Evolutionary conservation across 2,113 vertebrate species (phyloP).

Genomic region (Toxotes jaculatrix): DNA sequence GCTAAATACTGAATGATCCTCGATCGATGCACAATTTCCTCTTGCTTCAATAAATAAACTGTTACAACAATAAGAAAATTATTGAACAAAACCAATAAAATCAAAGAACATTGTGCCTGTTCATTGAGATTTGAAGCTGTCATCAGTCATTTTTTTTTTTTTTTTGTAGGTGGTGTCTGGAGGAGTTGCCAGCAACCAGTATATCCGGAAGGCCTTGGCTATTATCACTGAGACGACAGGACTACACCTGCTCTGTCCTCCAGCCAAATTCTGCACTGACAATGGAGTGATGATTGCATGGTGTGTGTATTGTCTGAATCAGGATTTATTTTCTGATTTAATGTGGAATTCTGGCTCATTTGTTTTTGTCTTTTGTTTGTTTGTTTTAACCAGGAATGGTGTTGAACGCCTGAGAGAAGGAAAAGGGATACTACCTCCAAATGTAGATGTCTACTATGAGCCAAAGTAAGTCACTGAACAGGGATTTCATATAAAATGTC

Average conservation of each 20-base stretch:
- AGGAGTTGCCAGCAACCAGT: slow-evolving; percentile 96
- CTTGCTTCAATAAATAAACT: neutral
- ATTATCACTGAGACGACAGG: slow-evolving; percentile 85
- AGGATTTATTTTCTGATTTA: accelerated
- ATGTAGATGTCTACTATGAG: slow-evolving; percentile 87
- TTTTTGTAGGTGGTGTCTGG: slow-evolving; percentile 91
- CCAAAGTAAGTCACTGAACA: slow-evolving; percentile 85
- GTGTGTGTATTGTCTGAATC: slow-evolving; percentile 76
- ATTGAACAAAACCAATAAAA: neutral
- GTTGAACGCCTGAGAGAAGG: slow-evolving; percentile 90
- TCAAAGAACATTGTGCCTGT: neutral
- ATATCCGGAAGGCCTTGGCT: slow-evolving; percentile 87
- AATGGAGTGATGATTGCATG: slow-evolving; percentile 98
- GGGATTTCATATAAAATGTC: too few species aligned
- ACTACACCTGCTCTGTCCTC: slow-evolving; percentile 89
- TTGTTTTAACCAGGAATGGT: slow-evolving; percentile 89
- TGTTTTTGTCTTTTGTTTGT: neutral
- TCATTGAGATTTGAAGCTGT: neutral
- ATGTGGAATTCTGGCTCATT: neutral
- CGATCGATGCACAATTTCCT: neutral
- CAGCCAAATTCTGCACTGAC: slow-evolving; percentile 93
- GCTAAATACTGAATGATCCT: neutral
- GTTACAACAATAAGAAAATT: too few species aligned
- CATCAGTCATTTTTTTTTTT: neutral
- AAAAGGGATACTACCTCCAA: slow-evolving; percentile 84